A percentile compares a stretch with the other conserved stretches of the same genome.
These are phyloP conservation scores for Nyctereutes procyonoides DNA, from an alignment of 2,113 vertebrate species.

Conservation along the genomic window DNA sequence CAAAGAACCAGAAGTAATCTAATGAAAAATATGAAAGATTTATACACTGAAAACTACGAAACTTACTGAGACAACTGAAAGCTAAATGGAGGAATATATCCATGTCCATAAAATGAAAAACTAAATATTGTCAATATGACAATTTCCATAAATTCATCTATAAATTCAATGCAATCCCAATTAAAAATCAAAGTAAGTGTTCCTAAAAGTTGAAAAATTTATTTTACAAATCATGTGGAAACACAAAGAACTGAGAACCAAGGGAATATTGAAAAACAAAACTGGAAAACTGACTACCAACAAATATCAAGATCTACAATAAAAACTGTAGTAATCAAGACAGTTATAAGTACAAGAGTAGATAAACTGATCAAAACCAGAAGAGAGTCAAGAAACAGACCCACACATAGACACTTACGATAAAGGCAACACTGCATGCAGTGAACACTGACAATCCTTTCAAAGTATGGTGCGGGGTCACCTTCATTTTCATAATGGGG, in stretches of 20 bases:
- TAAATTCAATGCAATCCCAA: not conserved
- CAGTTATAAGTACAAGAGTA: not conserved
- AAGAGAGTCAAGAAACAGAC: not conserved
- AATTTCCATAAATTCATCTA: conserved; percentile 10
- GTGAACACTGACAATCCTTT: not conserved
- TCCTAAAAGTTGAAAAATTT: not conserved
- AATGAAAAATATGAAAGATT: conserved; percentile 18
- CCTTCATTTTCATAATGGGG: not conserved
- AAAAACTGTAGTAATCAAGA: not conserved
- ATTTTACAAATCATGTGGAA: conserved; percentile 29
- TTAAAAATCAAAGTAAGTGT: conserved; percentile 32
- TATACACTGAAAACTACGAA: conserved; percentile 6
- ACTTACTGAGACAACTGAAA: conserved; percentile 31
- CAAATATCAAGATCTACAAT: not conserved
- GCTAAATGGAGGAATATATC: not conserved
- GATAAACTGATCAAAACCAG: not conserved
- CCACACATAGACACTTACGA: not conserved
- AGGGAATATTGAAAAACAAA: not conserved
- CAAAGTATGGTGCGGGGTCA: not conserved
- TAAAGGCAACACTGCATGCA: not conserved
- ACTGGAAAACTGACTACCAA: not conserved
- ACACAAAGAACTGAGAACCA: conserved; percentile 1
- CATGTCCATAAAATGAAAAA: not conserved
- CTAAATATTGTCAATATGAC: not conserved
- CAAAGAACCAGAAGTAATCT: not conserved